Percentiles rank a stretch among this genome's conserved stretches.
Conservation (phyloP, 2,888 invertebrate species). For the Xylocampa areola region DNA sequence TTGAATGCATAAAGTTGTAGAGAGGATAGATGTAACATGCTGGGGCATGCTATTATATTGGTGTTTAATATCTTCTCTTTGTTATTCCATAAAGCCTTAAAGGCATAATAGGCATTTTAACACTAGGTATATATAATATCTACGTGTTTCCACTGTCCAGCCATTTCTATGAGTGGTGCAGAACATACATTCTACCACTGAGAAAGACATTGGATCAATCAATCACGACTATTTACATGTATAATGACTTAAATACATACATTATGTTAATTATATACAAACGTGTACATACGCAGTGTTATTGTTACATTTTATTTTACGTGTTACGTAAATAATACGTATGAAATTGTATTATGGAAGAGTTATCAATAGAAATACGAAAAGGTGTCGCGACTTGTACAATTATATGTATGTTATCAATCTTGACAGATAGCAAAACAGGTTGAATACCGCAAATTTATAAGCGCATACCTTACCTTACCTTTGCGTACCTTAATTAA, state of each 20-base stretch:
- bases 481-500: no score
- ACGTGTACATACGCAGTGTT: conserved; percentile 15
- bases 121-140: no score
- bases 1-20: no score
- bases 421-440: background rate
- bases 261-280: conserved; percentile 49
- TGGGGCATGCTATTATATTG: no score
- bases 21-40: no score
- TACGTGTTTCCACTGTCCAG: no score
- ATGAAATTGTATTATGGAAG: conserved; percentile 1
- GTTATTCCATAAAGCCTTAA: no score
- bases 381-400: background rate
- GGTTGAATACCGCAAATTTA: conserved; percentile 12
- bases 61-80: no score
- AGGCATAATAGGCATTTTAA: no score
- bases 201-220: conserved; percentile 36
- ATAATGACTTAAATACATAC: conserved; percentile 46
- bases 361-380: conserved; percentile 1
- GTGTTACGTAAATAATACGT: conserved; percentile 11
- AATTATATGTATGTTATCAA: background rate
- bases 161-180: conserved; percentile 15
- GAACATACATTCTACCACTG: conserved; percentile 19
- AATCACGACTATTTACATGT: conserved; percentile 50
- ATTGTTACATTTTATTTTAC: conserved; percentile 24
- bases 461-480: no score